Conservation (phyloP, 2,113 vertebrate genomes). For the Xiphophorus couchianus region DNA sequence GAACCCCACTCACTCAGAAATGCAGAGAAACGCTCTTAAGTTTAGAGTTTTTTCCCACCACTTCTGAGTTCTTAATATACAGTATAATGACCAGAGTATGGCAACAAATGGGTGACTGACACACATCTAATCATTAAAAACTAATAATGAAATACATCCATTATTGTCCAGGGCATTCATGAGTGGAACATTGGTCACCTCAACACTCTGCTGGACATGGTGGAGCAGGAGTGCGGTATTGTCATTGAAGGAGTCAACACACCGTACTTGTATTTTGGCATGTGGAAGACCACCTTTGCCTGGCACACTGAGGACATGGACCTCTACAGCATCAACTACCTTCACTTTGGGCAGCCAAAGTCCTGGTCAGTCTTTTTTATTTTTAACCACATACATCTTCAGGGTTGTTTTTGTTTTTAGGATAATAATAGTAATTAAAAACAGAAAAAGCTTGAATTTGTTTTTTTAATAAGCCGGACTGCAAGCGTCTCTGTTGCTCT, state of each 20-base stretch:
- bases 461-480: no score
- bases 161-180: conserved; percentile 81
- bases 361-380: conserved; percentile 87
- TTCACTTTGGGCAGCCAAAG: conserved; percentile 97
- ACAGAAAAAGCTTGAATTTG: no score
- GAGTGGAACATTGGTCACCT: conserved; percentile 97
- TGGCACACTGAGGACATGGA: conserved; percentile 99
- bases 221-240: conserved; percentile 97
- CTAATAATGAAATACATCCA: neutral
- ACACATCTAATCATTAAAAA: neutral
- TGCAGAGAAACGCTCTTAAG: neutral
- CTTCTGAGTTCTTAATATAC: no score
- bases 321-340: conserved; percentile 98
- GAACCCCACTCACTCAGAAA: neutral
- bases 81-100: neutral
- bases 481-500: no score
- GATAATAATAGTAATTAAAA: no score
- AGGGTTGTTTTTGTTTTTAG: no score
- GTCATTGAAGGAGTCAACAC: conserved; percentile 99
- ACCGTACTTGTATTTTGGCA: conserved; percentile 97
- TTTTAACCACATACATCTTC: neutral
- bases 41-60: neutral
- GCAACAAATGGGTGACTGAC: neutral
- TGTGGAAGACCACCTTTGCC: conserved; percentile 99
- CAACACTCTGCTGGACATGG: conserved; percentile 96